Conservation (phyloP, 2,888 invertebrate species). For the Ceraclea dissimilis region DNA sequence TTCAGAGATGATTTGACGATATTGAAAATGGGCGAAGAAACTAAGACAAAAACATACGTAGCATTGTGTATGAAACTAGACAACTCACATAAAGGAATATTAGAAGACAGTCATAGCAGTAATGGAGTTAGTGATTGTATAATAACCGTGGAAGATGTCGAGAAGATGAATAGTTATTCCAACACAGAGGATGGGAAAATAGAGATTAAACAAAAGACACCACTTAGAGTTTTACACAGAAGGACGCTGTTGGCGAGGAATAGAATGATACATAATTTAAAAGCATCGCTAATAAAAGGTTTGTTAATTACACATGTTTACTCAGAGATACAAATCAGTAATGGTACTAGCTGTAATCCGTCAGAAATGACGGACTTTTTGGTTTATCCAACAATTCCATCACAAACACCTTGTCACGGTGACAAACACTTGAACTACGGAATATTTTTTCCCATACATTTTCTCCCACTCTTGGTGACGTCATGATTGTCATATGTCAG, state of each 20-base stretch:
- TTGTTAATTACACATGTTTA: neutral
- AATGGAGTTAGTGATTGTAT: neutral
- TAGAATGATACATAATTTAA: slow-evolving; percentile 50
- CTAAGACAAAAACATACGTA: slow-evolving; percentile 79
- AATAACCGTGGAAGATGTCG: slow-evolving; percentile 38
- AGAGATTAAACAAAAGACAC: slow-evolving; percentile 73
- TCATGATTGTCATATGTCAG: too few species aligned
- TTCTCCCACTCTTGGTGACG: too few species aligned
- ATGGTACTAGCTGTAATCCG: too few species aligned
- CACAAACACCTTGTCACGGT: too few species aligned
- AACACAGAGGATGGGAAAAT: slow-evolving; percentile 24
- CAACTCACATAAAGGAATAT: neutral
- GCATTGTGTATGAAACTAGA: slow-evolving; percentile 62
- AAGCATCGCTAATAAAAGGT: slow-evolving; percentile 42
- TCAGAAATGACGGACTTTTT: too few species aligned
- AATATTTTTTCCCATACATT: too few species aligned
- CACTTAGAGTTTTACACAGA: slow-evolving; percentile 82
- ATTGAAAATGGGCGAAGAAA: slow-evolving; percentile 81
- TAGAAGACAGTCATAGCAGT: neutral
- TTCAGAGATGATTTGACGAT: slow-evolving; percentile 56
- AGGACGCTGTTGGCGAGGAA: slow-evolving; percentile 65
- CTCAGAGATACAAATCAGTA: too few species aligned
- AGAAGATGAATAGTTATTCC: slow-evolving; percentile 38
- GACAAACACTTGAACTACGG: too few species aligned
- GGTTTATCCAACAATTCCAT: neutral